phyloP scores from a whole-genome alignment of 2,113 vertebrate species.

The Gnathonemus echidnorhynchus region DNA sequence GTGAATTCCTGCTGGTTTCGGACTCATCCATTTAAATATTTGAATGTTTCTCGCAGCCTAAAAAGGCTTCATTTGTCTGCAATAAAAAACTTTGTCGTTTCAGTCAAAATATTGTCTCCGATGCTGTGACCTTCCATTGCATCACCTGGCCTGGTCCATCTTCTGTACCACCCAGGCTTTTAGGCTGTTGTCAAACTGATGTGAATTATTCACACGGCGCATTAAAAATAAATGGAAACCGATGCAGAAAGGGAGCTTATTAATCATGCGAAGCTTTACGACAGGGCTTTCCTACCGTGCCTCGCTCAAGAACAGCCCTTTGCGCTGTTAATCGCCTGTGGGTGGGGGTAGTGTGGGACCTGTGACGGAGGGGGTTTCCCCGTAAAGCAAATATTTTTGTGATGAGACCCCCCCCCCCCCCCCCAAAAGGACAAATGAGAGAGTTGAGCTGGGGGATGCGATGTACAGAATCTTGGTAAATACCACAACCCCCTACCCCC shows the following conservation, averaged over 20 bases:
- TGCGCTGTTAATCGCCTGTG: neutral
- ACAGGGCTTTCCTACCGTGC: neutral
- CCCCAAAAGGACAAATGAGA: neutral
- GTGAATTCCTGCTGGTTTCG: neutral
- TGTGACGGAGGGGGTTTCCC: neutral
- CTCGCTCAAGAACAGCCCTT: neutral
- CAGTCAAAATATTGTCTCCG: neutral
- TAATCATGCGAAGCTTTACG: conserved; percentile 20
- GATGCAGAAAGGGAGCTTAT: conserved; percentile 26
- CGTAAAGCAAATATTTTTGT: neutral
- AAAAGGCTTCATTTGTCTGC: neutral
- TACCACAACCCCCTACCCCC: neutral
- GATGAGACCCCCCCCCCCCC: neutral
- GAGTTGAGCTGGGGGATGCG: neutral
- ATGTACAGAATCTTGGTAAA: neutral
- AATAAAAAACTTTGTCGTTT: neutral
- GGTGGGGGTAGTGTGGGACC: neutral
- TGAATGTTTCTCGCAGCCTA: neutral
- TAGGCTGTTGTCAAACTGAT: conserved; percentile 19
- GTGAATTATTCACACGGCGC: conserved; percentile 27
- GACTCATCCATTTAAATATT: neutral
- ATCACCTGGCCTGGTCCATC: conserved; percentile 14
- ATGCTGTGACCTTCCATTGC: conserved; percentile 15
- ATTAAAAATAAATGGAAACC: conserved; percentile 35
- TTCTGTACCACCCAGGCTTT: conserved; percentile 15